These are phyloP conservation scores for Girardia tigrina DNA, from an alignment of 2,888 invertebrate genomes.

Conservation along the genomic window DNA sequence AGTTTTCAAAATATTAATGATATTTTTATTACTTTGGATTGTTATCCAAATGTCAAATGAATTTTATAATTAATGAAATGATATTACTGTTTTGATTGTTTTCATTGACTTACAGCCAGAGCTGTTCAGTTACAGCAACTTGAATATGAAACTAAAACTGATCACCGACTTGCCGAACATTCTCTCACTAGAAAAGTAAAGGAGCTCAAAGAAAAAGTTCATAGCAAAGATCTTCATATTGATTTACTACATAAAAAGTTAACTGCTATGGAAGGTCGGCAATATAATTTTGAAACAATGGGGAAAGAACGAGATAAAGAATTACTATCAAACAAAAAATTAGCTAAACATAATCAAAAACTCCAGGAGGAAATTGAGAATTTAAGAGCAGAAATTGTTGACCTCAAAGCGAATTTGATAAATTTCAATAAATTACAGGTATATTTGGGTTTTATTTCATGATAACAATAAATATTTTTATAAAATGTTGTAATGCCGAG, in stretches of 20 bases:
- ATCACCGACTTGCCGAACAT: conserved; percentile 73
- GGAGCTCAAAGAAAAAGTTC: conserved; percentile 72
- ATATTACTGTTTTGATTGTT: no score
- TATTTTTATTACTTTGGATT: no score
- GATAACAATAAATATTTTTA: no score
- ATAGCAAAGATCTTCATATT: conserved; percentile 75
- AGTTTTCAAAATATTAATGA: no score
- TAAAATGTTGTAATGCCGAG: no score
- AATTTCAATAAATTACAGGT: conserved; percentile 46
- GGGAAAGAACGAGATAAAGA: conserved; percentile 38
- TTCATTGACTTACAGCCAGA: no score
- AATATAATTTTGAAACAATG: conserved; percentile 40
- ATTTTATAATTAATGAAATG: no score
- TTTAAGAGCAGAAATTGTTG: conserved; percentile 67
- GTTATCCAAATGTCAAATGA: no score
- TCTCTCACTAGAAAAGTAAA: conserved; percentile 73
- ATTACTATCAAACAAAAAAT: conserved; percentile 39
- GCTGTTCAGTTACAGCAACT: conserved; percentile 69
- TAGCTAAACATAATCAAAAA: conserved; percentile 57
- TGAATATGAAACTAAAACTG: conserved; percentile 68
- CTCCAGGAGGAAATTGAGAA: conserved; percentile 66
- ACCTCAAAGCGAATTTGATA: conserved; percentile 60
- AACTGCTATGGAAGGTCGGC: conserved; percentile 65
- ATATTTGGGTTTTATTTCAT: no score
- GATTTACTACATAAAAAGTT: conserved; percentile 75